These are phyloP conservation scores for Dromiciops gliroides DNA, from an alignment of 2,113 vertebrate species.

Conservation along the genomic window DNA sequence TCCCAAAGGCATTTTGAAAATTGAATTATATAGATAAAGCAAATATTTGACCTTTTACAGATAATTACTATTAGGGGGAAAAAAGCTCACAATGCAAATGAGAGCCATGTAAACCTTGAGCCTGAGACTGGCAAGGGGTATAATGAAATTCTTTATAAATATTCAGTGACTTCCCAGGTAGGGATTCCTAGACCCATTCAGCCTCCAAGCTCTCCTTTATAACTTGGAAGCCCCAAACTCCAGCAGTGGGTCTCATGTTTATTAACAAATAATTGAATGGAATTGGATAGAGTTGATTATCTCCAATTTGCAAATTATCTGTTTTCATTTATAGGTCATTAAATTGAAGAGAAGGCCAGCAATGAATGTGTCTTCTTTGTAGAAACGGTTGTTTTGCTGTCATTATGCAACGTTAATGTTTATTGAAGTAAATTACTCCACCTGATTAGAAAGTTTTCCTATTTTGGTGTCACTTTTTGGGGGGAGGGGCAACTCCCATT, in stretches of 20 bases:
- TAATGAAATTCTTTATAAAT: constrained; percentile 73
- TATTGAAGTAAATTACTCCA: constrained; percentile 38
- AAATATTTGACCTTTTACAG: constrained; percentile 90
- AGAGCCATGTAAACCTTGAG: constrained; percentile 77
- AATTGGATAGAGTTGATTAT: constrained; percentile 64
- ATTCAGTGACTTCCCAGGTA: constrained; percentile 60
- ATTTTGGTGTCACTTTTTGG: background rate
- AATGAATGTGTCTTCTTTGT: constrained; percentile 33
- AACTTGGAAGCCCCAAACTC: constrained; percentile 65
- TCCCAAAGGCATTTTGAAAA: constrained; percentile 88
- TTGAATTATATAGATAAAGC: constrained; percentile 90
- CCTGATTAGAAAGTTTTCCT: constrained; percentile 44
- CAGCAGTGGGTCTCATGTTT: constrained; percentile 65
- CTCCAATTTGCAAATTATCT: constrained; percentile 71
- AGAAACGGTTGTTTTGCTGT: constrained; percentile 24
- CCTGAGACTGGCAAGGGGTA: constrained; percentile 41
- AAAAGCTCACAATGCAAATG: constrained; percentile 83
- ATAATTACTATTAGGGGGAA: constrained; percentile 83
- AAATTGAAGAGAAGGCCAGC: constrained; percentile 64
- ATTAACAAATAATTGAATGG: constrained; percentile 78
- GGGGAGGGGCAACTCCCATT: background rate
- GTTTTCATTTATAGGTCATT: constrained; percentile 71
- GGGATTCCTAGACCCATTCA: constrained; percentile 28
- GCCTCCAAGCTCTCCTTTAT: constrained; percentile 48
- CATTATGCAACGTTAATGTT: constrained; percentile 31